Conservation (phyloP, 2,888 invertebrate genomes). For the Blastobasis lacticolella region DNA sequence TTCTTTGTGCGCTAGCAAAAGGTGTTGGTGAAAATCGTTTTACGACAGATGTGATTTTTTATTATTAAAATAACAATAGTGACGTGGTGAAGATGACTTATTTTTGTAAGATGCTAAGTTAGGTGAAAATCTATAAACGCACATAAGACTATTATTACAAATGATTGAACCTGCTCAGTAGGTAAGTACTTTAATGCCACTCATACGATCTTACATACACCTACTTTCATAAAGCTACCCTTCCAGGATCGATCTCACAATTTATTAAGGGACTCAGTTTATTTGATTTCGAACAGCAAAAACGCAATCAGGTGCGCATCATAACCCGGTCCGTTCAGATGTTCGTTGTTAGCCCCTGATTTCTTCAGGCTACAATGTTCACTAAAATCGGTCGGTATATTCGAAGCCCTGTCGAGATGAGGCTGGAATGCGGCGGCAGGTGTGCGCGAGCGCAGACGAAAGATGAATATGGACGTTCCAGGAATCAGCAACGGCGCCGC, state of each 20-base stretch:
- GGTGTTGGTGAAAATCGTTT: no score
- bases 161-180: no score
- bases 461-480: conserved; percentile 29
- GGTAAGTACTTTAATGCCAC: no score
- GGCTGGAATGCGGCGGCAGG: conserved; percentile 65
- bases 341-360: conserved; percentile 7
- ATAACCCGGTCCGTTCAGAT: background rate
- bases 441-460: conserved; percentile 34
- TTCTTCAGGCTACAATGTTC: conserved; percentile 8
- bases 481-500: background rate
- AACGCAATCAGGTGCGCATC: conserved; percentile 19
- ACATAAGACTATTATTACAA: conserved; percentile 1
- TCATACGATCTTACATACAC: background rate
- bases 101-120: background rate
- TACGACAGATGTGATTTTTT: no score
- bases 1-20: background rate
- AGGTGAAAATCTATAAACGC: background rate
- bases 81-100: no score
- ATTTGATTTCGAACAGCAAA: conserved; percentile 15
- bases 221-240: background rate
- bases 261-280: conserved; percentile 8
- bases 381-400: conserved; percentile 23
- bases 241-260: conserved; percentile 10
- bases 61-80: no score
- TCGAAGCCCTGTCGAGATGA: conserved; percentile 49